Percentiles rank a stretch among this genome's conserved stretches.
phyloP scores from a whole-genome alignment of 2,113 vertebrate species.

The Apodemus sylvaticus region DNA sequence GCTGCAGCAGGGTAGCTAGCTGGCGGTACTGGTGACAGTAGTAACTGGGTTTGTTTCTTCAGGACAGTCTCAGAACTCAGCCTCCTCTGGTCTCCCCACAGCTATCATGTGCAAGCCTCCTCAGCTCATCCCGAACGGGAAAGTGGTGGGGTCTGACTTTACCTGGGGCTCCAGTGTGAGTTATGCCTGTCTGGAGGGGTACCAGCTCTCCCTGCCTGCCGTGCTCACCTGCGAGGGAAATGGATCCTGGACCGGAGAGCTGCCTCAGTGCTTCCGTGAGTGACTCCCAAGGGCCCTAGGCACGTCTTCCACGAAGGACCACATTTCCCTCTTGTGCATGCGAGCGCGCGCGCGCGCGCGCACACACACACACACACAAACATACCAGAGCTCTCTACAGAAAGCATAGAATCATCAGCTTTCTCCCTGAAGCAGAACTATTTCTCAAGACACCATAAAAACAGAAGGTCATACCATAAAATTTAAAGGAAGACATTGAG shows the following conservation, averaged over 20 bases:
- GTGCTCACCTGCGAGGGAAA: conserved; percentile 96
- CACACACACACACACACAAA: accelerated
- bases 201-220: conserved; percentile 96
- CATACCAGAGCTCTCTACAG: background rate
- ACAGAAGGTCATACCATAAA: background rate
- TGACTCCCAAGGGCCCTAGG: background rate
- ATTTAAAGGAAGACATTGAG: background rate
- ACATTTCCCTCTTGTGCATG: background rate
- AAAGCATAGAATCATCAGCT: background rate
- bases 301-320: accelerated
- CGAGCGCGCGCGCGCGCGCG: no score
- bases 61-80: background rate
- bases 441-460: background rate
- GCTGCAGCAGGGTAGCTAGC: background rate
- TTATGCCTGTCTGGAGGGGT: conserved; percentile 95
- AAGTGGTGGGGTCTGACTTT: conserved; percentile 94
- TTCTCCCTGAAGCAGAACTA: background rate
- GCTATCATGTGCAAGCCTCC: conserved; percentile 93
- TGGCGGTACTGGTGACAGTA: accelerated
- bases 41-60: accelerated
- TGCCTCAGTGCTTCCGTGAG: conserved; percentile 99
- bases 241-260: conserved; percentile 95
- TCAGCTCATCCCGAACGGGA: conserved; percentile 93
- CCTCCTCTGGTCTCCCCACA: conserved; percentile 63
- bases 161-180: conserved; percentile 96